Conservation (phyloP, 2,797 vertebrate genomes). For the Molossus molossus region DNA sequence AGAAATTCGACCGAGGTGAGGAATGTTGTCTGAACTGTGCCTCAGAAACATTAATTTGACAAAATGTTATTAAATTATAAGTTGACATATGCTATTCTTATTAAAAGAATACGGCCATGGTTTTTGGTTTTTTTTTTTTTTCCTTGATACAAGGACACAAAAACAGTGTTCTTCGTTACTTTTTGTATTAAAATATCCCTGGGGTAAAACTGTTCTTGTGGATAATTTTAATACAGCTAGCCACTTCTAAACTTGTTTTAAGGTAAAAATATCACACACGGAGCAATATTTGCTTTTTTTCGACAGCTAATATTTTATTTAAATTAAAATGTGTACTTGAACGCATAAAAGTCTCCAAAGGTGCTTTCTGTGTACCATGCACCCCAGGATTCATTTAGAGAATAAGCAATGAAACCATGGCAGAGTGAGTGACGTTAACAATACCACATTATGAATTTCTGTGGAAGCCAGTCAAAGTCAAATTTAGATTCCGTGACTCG, state of each 20-base stretch:
- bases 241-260: conserved; percentile 15
- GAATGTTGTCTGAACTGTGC: neutral
- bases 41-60: neutral
- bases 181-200: conserved; percentile 8
- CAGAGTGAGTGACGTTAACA: neutral
- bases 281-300: neutral
- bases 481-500: neutral
- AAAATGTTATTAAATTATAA: neutral
- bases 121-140: neutral
- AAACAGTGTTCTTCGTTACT: neutral
- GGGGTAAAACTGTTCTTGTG: neutral
- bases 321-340: conserved; percentile 6
- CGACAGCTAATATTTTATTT: conserved; percentile 14
- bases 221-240: conserved; percentile 5
- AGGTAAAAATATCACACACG: neutral
- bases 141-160: neutral
- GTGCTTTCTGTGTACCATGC: neutral
- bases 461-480: conserved; percentile 2
- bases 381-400: neutral
- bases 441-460: conserved; percentile 45
- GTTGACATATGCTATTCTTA: neutral
- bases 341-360: neutral
- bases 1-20: neutral
- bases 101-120: neutral
- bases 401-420: conserved; percentile 23